Evolutionary conservation across 2,797 vertebrate genomes (phyloP), one percentile per base, ranked within the genome.

Genomic region (Chaetodon trifasciatus): DNA sequence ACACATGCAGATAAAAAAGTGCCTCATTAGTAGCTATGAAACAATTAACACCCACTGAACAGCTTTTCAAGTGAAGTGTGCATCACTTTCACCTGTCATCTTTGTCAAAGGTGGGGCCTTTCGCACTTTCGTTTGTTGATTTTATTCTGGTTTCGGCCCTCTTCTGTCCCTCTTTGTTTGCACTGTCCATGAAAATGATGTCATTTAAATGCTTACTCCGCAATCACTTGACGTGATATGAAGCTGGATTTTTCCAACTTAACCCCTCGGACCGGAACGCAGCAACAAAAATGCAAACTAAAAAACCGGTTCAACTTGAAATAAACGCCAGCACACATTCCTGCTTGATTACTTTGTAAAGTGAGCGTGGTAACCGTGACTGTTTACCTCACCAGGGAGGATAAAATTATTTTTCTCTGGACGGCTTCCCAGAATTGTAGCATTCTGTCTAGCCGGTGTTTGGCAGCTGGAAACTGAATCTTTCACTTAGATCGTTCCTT

Each of bases 401-500:
- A 63, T 4, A 12, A 13, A 49, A 77, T 65, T n/a, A 0, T 4
- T 70, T 76, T 70, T 21, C 17, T 2, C 32, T 1, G 6, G 3
- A 60, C 13, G 60, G 67, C 6, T 55, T 32, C 55, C 37, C 21
- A 46, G 16, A 53, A 44, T 52, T 70, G 1, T 74, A 23, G 70
- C 81, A 72, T 73, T 64, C 32, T 13, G 46, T 53, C 28, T 17
- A 28, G 19, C 40, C 61, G 67, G 21, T 16, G 9, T 63, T 58
- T 21, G 52, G 35, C 46, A 69, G 55, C 67, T 81, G 37, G 24
- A 72, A 58, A 76, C 57, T 64, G 39, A 67, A 79, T 83, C 13
- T 65, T 78, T 82, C 15, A 78, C 60, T 68, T 61, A 13, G 23
- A 75, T 73, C 37, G 6, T 2, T 32, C 12, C 64, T 19, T 1